Evolutionary conservation across 2,113 vertebrate genomes (phyloP).

Genomic region (Meles meles): DNA sequence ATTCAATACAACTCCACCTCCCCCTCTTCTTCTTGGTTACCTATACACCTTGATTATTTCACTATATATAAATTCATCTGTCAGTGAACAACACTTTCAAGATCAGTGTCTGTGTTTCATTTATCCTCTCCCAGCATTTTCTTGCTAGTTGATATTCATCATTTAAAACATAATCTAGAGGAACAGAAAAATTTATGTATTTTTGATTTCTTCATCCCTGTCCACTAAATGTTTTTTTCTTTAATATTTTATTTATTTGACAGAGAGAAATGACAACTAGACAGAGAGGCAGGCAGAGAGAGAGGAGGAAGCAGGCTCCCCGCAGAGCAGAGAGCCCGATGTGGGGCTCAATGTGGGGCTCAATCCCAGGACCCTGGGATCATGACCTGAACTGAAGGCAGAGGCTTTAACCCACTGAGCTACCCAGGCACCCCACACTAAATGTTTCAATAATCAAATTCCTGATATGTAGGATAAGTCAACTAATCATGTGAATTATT

Average conservation of each 20-base stretch:
- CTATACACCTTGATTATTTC: not conserved
- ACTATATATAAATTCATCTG: not conserved
- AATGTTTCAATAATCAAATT: not conserved
- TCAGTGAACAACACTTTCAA: not conserved
- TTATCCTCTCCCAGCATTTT: not conserved
- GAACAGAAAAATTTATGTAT: not conserved
- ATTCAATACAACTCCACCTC: not conserved
- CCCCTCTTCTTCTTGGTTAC: not conserved
- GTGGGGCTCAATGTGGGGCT: too few species aligned
- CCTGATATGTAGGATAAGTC: not conserved
- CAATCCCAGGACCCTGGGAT: too few species aligned
- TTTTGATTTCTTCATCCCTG: conserved; percentile 24
- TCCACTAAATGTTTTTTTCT: not conserved
- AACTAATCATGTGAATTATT: not conserved
- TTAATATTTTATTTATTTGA: too few species aligned
- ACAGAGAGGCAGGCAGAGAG: too few species aligned
- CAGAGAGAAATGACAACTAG: too few species aligned
- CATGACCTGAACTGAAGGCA: too few species aligned
- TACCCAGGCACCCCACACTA: too few species aligned
- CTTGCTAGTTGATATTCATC: not conserved
- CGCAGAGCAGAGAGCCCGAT: too few species aligned
- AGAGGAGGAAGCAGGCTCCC: too few species aligned
- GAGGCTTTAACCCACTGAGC: too few species aligned
- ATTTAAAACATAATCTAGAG: not conserved
- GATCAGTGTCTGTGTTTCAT: not conserved